phyloP scores from a whole-genome alignment of 2,888 invertebrate genomes.

The Apantesis nais region DNA sequence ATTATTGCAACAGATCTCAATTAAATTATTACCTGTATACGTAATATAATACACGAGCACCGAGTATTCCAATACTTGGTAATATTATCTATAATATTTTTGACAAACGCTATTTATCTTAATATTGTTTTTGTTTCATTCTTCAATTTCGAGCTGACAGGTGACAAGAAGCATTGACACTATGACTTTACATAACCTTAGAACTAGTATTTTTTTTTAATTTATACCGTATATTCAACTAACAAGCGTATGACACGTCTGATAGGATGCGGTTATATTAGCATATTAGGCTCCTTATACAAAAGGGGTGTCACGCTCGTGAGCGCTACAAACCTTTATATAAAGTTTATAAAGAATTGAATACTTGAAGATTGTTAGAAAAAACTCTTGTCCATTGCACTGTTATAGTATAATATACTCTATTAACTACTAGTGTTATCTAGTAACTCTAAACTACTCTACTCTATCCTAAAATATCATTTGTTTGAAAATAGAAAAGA shows the following conservation, averaged over 20 bases:
- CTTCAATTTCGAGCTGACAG: not conserved
- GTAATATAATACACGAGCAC: slow-evolving; percentile 26
- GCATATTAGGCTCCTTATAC: not conserved
- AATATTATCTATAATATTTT: no score
- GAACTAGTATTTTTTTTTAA: not conserved
- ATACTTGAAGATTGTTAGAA: not conserved
- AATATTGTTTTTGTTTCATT: not conserved
- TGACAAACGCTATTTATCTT: not conserved
- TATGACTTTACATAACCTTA: not conserved
- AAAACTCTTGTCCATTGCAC: not conserved
- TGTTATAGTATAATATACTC: not conserved
- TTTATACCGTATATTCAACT: not conserved
- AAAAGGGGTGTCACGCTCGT: not conserved
- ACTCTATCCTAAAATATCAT: no score
- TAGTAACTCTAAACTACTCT: no score
- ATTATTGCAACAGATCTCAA: slow-evolving; percentile 46
- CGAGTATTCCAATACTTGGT: not conserved
- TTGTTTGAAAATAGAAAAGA: no score
- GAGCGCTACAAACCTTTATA: not conserved
- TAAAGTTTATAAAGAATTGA: not conserved
- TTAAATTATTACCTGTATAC: slow-evolving; percentile 43
- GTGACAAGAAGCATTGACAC: not conserved
- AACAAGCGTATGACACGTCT: not conserved
- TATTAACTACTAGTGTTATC: no score
- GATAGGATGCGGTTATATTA: not conserved